Evolutionary conservation across 2,888 invertebrate species (phyloP).

Genomic region (Eupithecia exiguata): DNA sequence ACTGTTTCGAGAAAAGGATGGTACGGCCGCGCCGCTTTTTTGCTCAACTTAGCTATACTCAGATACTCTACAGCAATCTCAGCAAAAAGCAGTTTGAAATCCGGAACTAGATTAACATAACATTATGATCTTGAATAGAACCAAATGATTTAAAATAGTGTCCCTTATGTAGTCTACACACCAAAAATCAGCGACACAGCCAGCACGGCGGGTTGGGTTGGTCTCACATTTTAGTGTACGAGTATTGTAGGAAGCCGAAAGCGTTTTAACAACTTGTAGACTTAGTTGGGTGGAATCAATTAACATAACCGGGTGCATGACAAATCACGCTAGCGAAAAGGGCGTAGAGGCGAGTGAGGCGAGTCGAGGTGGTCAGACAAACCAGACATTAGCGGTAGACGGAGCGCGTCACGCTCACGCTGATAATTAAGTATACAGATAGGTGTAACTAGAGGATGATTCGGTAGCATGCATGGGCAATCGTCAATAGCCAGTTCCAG

Average conservation of each 20-base stretch:
- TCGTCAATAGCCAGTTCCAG: neutral
- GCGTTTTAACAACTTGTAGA: no score
- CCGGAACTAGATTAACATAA: neutral
- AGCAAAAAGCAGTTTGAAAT: neutral
- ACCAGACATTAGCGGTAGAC: slow-evolving; percentile 24
- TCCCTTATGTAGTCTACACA: neutral
- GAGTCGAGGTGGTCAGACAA: slow-evolving; percentile 16
- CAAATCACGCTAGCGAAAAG: slow-evolving; percentile 37
- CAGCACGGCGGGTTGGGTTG: neutral
- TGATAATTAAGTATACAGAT: neutral
- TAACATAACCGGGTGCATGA: slow-evolving; percentile 1
- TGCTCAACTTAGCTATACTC: no score
- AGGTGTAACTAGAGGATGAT: neutral
- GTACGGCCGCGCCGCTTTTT: no score
- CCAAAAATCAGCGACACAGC: no score
- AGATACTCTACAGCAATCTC: neutral
- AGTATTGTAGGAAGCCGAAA: neutral
- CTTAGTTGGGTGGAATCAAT: no score
- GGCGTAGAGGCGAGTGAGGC: slow-evolving; percentile 31
- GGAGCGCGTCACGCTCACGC: slow-evolving; percentile 14
- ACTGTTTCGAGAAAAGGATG: no score
- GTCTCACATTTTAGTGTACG: neutral
- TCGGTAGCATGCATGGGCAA: slow-evolving; percentile 1
- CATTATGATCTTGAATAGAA: no score
- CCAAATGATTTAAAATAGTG: neutral